Evolutionary conservation across 2,113 vertebrate genomes (phyloP), one percentile per base, ranked within the genome.

Genomic region (Lynx canadensis): DNA sequence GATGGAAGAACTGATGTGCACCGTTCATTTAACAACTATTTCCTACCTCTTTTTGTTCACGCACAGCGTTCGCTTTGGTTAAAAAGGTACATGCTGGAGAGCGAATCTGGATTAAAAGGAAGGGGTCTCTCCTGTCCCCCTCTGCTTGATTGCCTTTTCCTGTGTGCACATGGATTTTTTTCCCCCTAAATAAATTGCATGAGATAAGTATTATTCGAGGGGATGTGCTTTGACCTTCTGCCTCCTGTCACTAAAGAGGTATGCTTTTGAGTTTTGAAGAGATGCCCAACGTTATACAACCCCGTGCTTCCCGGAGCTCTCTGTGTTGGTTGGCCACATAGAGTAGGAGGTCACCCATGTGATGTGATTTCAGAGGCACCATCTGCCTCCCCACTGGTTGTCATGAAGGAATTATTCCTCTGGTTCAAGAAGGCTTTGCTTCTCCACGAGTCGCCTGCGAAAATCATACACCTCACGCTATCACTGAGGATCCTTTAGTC

Each of bases 271-370:
- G 84, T 73, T 87, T 74, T 87, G 19, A 66, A 7, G 38, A 50
- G 68, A 19, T 52, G 80, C 23, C 63, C 9, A 18, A 12, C 23
- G 31, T 8, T 16, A 1, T 3, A 48, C 7, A 33, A 25, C 12
- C 68, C 21, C 27, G 0, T 7, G 5, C 78, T 8, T 13, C 4
- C 16, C 0, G 0, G 12, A 33, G 41, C 63, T 18, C 41, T 63
- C 73, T 31, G 92, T 14, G 9, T 4, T 11, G 7, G 36, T 16
- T 38, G 65, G 76, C 80, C 11, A 33, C 69, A 9, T 2, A 31
- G 63, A 41, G 63, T 19, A 88, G 94, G 94, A 89, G 95, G 14
- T 93, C 86, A 89, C 16, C 25, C 86, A 73, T 33, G 73, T 74
- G 89, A 85, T 74, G 74, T 57, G 94, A 93, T 94, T 96, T 95